A percentile compares a stretch with the other conserved stretches of the same genome.
Conservation (phyloP, 2,113 vertebrate species). For the Equus quagga region DNA sequence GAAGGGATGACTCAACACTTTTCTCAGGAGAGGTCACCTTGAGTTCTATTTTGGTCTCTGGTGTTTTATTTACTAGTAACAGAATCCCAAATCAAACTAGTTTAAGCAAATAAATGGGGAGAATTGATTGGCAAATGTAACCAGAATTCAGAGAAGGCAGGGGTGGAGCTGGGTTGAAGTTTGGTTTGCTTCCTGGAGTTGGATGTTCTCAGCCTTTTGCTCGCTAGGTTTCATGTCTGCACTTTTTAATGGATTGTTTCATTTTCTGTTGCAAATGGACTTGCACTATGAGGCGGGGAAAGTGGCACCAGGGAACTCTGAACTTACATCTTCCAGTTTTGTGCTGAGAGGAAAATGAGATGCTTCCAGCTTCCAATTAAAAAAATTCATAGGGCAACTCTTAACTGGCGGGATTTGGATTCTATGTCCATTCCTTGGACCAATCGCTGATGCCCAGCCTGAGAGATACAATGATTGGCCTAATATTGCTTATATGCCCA, state of each 20-base stretch:
- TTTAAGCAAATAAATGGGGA: background rate
- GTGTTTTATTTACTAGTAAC: background rate
- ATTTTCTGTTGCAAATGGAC: background rate
- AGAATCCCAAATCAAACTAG: background rate
- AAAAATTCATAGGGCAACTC: background rate
- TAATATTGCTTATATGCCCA: background rate
- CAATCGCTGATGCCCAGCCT: background rate
- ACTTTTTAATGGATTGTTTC: background rate
- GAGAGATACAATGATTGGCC: background rate
- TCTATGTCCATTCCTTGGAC: background rate
- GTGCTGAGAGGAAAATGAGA: background rate
- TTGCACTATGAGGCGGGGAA: background rate
- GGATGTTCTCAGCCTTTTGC: background rate
- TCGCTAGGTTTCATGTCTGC: background rate
- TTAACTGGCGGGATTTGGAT: background rate
- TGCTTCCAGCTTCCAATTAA: background rate
- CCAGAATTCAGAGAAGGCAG: background rate
- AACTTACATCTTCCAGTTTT: background rate
- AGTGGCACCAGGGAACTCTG: background rate
- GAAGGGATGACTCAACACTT: background rate
- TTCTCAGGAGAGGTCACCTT: background rate
- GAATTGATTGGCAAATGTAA: background rate
- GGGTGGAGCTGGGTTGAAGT: background rate
- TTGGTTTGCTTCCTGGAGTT: background rate
- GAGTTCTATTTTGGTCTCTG: background rate